A percentile compares a stretch with the other conserved stretches of the same genome.
Evolutionary conservation across 2,888 invertebrate species (phyloP).

Genomic region (Stomorhina lunata): DNA sequence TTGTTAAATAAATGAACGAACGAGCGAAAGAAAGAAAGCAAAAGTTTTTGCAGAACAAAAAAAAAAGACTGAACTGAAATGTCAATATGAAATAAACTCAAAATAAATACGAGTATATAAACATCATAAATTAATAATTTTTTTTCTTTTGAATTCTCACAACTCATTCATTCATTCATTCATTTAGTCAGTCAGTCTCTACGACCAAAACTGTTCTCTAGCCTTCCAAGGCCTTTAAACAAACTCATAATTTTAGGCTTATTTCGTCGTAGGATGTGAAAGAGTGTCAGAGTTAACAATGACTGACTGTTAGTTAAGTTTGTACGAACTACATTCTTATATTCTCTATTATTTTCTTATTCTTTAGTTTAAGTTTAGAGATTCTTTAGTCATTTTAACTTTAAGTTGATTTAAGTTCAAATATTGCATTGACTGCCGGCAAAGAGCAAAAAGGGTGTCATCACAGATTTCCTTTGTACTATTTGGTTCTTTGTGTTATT

Average conservation of each 20-base stretch:
- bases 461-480: background rate
- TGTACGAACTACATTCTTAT: background rate
- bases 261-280: background rate
- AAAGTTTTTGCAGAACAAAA: slow-evolving; percentile 12
- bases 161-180: slow-evolving; percentile 44
- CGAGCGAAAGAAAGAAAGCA: slow-evolving; percentile 5
- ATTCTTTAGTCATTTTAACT: slow-evolving; percentile 14
- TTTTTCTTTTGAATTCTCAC: slow-evolving; percentile 36
- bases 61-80: slow-evolving; percentile 26
- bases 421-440: background rate
- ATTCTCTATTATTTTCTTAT: background rate
- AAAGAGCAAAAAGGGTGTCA: background rate
- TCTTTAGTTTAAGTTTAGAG: slow-evolving; percentile 6
- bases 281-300: background rate
- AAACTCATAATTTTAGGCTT: slow-evolving; percentile 5
- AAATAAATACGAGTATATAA: slow-evolving; percentile 44
- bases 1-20: background rate
- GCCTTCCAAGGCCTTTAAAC: too few relatives aligned
- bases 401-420: slow-evolving; percentile 23
- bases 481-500: background rate
- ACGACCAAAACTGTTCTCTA: background rate
- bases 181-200: background rate
- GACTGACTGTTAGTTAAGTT: background rate
- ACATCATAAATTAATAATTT: slow-evolving; percentile 55
- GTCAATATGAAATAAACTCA: slow-evolving; percentile 57